These are phyloP conservation scores for Patiria pectinifera DNA, from an alignment of 53 echinoderm and acorn worm genomes.

Conservation along the genomic window DNA sequence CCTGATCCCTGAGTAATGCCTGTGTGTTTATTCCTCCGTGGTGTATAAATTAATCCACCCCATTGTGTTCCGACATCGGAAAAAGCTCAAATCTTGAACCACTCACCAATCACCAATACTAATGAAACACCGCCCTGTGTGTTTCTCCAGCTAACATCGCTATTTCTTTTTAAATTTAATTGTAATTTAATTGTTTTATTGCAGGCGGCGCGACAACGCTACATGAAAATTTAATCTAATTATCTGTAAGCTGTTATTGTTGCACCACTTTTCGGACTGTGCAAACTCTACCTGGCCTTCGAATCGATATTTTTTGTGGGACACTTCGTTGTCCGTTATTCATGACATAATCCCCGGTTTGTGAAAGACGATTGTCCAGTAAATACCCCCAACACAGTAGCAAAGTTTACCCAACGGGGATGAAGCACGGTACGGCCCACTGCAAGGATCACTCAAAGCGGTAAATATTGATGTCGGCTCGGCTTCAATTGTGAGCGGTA, in stretches of 20 bases:
- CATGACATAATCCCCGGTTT: not conserved
- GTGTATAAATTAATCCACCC: no score
- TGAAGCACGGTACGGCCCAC: not conserved
- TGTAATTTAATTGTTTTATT: not conserved
- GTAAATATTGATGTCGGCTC: not conserved
- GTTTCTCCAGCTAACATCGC: no score
- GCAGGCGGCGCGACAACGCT: not conserved
- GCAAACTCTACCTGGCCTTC: not conserved
- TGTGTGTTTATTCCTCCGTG: no score
- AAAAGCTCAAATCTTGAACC: no score
- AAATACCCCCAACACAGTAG: not conserved
- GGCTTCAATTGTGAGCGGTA: not conserved
- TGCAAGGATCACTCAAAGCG: no score
- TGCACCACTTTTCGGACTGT: not conserved
- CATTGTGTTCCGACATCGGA: no score
- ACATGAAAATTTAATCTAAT: not conserved
- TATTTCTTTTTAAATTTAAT: not conserved
- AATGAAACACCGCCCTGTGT: no score
- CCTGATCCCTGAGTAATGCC: no score
- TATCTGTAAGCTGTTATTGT: not conserved
- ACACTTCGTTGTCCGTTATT: constrained; percentile 5
- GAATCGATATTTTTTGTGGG: not conserved
- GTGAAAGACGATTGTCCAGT: constrained; percentile 1
- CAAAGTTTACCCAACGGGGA: constrained; percentile 12
- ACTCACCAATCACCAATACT: no score